Conservation (phyloP, 2,113 vertebrate species). For the Galemys pyrenaicus region DNA sequence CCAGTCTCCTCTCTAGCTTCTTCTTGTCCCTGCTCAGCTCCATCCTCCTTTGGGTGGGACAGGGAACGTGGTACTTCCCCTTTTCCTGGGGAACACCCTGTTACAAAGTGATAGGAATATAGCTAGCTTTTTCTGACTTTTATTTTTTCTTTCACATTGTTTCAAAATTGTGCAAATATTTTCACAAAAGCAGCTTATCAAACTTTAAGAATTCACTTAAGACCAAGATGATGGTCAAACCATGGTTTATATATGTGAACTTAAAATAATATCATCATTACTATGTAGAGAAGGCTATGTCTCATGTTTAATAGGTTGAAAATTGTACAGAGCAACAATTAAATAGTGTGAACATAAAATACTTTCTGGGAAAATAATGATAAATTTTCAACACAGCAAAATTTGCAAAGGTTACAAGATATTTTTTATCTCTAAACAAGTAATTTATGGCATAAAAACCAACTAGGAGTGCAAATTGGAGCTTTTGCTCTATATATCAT, state of each 20-base stretch:
- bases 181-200: constrained; percentile 9
- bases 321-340: neutral
- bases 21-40: no score
- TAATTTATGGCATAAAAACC: constrained; percentile 52
- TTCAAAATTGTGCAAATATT: constrained; percentile 8
- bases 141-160: neutral
- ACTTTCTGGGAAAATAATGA: constrained; percentile 39
- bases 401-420: constrained; percentile 34
- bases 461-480: constrained; percentile 16
- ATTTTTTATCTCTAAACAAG: constrained; percentile 44
- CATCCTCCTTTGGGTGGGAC: no score
- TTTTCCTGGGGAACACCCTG: no score
- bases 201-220: constrained; percentile 26
- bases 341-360: constrained; percentile 22
- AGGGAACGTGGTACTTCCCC: no score
- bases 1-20: no score
- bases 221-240: no score
- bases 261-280: constrained; percentile 21
- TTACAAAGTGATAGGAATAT: neutral
- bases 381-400: constrained; percentile 59
- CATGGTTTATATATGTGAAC: neutral
- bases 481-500: constrained; percentile 13
- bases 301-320: neutral
- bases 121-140: neutral
- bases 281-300: neutral